Evolutionary conservation across 2,888 invertebrate genomes (phyloP), one percentile per base, ranked within the genome.

Genomic region (Lasioglossum oenotherae): DNA sequence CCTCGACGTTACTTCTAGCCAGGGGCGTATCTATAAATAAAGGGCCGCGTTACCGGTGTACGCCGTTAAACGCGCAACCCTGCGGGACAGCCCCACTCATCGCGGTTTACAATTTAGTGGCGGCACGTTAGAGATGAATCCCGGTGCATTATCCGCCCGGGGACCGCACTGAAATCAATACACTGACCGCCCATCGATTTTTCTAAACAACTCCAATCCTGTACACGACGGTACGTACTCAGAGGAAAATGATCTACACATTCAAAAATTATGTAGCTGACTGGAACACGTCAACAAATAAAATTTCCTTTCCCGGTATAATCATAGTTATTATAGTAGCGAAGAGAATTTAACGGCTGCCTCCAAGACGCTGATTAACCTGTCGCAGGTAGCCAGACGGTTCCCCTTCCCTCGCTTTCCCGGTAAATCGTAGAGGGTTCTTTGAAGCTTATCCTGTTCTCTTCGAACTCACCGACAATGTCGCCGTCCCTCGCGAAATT

Each of bases 11-110:
- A 81, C 76, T 67, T 75, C 74, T 60, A 73, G 78, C 60, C 80
- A 64, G 77, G n/a, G 75, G 71, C 41, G 80, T 46, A 78, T 83
- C 72, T 81, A 86, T 86, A 83, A 83, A 83, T 86, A 85, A 85
- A 41, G 60, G 57, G 67, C 19, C 77, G 49, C 49, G 27, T 53
- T 67, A 60, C 80, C n/a, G 44, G 69, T 49, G 49, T 77, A 64
- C 69, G 46, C 35, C 74, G 83, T 75, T 86, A 86, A 86, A 83
- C 75, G 85, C 72, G 85, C 80, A 83, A 83, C 80, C 82, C 78
- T 75, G 57, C 78, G 75, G 80, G 74, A 80, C 80, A 83, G 80
- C 77, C 80, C 75, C 78, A 75, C 80, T 80, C 83, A 57, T 83
- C 83, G 83, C 78, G 78, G 75, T 80, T 85, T 82, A 77, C 82